Base-by-base conservation (phyloP, 2,888 invertebrate species). In the Piscicola geometra region DNA sequence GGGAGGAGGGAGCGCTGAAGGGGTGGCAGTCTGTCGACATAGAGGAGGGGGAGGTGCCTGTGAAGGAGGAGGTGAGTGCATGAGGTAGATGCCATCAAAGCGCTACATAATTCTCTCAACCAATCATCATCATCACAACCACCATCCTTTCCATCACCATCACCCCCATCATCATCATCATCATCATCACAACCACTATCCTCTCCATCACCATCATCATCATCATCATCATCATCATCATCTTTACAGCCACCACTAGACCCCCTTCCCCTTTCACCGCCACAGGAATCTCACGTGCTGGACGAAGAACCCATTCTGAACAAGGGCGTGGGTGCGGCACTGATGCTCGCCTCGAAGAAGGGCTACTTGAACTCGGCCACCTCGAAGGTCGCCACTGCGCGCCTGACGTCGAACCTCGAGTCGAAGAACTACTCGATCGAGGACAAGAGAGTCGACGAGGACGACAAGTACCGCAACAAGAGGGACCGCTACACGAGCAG, bases 251-350 rank as follows among this genome's bases (percentile, higher is more conserved):
- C 41, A 41, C 9, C 64, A 64, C n/a, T n/a, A n/a, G n/a, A n/a
- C n/a, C n/a, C n/a, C n/a, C n/a, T n/a, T n/a, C n/a, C n/a, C n/a
- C n/a, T n/a, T n/a, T n/a, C n/a, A n/a, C 25, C 60, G 83, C n/a
- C 3, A 5, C 60, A 84, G 76, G 86, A 85, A 36, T 82, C 82
- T 28, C 90, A 90, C 78, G 91, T 92, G 80, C 87, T 97, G 81
- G 94, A 93, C 83, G 93, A 93, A 80, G 97, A 98, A 87, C 96
- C 96, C 0, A 90, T 94, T 71, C 92, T 84, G n/a, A 82, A 92
- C 77, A 75, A 73, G n/a, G 97, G 98, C 72, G 91, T 98, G 77
- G 94, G 91, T 66, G 94, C 93, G 79, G 96, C 97, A 21, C 88
- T 98, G 78, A 90, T 90, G 82, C 87, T 97, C 78, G 97, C 97